Base-by-base conservation (phyloP, 2,797 vertebrate genomes). In the Dendrocincla tyrannina region DNA sequence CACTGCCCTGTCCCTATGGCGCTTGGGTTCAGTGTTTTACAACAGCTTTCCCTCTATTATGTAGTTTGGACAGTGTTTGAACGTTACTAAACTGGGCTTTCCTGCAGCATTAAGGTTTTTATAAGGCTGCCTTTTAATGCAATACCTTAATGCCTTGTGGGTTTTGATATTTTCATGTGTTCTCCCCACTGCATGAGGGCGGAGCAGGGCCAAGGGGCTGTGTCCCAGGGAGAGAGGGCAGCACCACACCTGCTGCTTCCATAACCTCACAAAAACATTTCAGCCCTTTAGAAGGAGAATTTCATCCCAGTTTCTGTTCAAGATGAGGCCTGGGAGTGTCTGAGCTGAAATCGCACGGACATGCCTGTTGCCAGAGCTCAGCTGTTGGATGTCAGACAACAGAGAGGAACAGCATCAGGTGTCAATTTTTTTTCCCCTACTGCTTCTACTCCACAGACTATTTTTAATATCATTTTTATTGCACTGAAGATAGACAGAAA, bases 391-490 rank as follows among this genome's bases (percentile, higher is more conserved):
- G 95, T 94, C 94, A 95, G 76, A 82, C 77, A 91, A 62, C 2
- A 1, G 53, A 89, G 89, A 95, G 70, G 78, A 93, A 47, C 76
- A 86, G 58, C 86, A 96, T 95, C 88, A 94, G 92, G 91, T 95
- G 95, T 53, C 3, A 9, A 32, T 0, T 33, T 27, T 82, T 82
- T 46, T 37, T 1, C n/a, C 25, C 18, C 59, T 89, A 17, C 58
- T 91, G 53, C 53, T 93, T 67, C 53, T 91, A 50, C 35, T 69
- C 59, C 23, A 28, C 56, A 49, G 39, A 55, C 27, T 93, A 85
- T 85, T 93, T 96, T 95, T 49, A 79, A 96, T 92, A 77, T 82
- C 11, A 70, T 50, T 96, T 97, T 96, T 96, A 96, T 95, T 95
- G 80, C 80, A 10, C 24, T 94, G 74, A 46, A 95, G 94, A 95